A percentile compares a stretch with the other conserved stretches of the same genome.
phyloP scores from a whole-genome alignment of 2,113 vertebrate genomes.

The Corythornis cristatus region DNA sequence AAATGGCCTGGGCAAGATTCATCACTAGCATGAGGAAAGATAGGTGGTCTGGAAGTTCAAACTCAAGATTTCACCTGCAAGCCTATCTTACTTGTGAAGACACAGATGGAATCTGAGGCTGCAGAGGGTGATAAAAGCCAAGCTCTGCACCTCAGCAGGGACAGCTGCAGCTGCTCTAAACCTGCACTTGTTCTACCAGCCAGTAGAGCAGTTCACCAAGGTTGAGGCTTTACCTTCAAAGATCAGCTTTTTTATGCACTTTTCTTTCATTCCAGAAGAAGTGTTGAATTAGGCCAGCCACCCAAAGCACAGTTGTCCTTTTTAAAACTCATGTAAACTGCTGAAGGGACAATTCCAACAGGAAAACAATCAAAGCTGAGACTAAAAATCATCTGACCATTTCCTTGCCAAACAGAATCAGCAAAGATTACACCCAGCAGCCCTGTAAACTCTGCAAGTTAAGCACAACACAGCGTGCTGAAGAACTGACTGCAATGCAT shows the following conservation, averaged over 20 bases:
- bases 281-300: not conserved
- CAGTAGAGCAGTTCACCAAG: fast-evolving
- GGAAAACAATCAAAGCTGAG: not conserved
- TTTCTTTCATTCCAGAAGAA: not conserved
- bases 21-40: not conserved
- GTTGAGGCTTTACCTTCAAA: not conserved
- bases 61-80: not conserved
- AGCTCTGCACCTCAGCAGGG: not conserved
- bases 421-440: not conserved
- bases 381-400: not conserved
- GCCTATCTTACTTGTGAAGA: not conserved
- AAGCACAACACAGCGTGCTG: not conserved
- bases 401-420: not conserved
- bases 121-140: not conserved
- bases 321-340: not conserved
- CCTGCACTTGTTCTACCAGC: not conserved
- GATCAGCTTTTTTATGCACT: not conserved
- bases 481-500: not conserved
- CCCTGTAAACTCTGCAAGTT: not conserved
- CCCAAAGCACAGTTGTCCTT: not conserved
- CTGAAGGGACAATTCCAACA: not conserved
- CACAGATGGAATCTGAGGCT: not conserved
- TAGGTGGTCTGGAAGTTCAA: not conserved
- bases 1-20: not conserved
- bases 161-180: not conserved